These are phyloP conservation scores for Calyptomena viridis DNA, from an alignment of 2,113 vertebrate genomes.

Conservation along the genomic window DNA sequence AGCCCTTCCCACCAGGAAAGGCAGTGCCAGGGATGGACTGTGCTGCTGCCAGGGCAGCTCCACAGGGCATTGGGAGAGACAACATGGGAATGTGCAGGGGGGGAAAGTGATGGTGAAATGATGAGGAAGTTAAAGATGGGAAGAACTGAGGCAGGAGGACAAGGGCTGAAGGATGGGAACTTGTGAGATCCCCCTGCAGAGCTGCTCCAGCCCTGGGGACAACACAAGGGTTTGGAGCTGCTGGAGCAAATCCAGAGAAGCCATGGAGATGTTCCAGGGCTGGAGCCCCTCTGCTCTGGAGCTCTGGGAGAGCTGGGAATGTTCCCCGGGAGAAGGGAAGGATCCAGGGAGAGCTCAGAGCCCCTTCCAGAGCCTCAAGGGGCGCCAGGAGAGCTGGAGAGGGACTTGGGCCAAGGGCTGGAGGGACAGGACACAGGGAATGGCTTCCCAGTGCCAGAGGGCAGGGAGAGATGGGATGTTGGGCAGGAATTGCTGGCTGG, in stretches of 20 bases:
- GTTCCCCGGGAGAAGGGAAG: not conserved
- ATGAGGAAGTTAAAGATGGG: not conserved
- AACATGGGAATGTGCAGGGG: fast-evolving
- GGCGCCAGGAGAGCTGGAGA: not conserved
- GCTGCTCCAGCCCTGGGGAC: not conserved
- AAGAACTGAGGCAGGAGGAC: not conserved
- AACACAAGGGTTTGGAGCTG: too few relatives aligned
- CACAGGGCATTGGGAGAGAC: too few relatives aligned
- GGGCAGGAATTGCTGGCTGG: too few relatives aligned
- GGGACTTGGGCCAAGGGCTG: not conserved
- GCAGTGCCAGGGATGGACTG: not conserved
- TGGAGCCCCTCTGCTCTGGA: not conserved
- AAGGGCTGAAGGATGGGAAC: not conserved
- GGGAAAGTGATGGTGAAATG: fast-evolving
- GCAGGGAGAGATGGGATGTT: not conserved
- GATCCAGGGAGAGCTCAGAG: not conserved
- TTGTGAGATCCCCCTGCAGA: not conserved
- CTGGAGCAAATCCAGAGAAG: not conserved
- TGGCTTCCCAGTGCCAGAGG: not conserved
- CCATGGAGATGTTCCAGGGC: not conserved
- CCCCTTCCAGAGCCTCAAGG: not conserved
- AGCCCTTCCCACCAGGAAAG: not conserved
- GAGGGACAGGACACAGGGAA: not conserved
- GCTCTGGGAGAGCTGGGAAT: not conserved
- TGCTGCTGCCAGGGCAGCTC: not conserved